Conservation (phyloP, 2,888 invertebrate genomes). For the Athrips mouffetella region DNA sequence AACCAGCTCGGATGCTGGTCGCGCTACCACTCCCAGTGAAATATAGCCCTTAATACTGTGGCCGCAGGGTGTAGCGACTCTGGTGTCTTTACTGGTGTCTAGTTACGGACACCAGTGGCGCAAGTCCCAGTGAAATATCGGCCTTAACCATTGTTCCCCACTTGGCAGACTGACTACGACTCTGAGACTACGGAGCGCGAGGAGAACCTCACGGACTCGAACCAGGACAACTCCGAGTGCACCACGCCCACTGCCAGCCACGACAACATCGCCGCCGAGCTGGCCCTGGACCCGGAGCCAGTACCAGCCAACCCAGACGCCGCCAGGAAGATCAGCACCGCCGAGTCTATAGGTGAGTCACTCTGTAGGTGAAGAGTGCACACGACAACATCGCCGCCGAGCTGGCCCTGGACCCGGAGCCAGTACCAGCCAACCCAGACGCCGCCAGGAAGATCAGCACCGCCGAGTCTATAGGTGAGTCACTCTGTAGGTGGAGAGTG, state of each 20-base stretch:
- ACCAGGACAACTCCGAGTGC: conserved; percentile 75
- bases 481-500: no score
- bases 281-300: conserved; percentile 44
- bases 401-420: conserved; percentile 46
- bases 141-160: background rate
- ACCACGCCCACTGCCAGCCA: conserved; percentile 73
- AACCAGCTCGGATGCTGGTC: no score
- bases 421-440: conserved; percentile 24
- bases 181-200: conserved; percentile 73
- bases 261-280: conserved; percentile 68
- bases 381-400: conserved; percentile 70
- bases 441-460: conserved; percentile 64
- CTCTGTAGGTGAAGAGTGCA: no score
- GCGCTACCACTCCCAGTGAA: no score
- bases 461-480: no score
- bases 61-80: no score
- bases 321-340: no score
- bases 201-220: conserved; percentile 73
- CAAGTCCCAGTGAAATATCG: no score
- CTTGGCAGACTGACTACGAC: conserved; percentile 67
- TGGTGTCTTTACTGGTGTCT: no score
- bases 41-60: no score
- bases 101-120: no score
- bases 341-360: no score
- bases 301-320: conserved; percentile 23